Evolutionary conservation across 2,113 vertebrate species (phyloP).

Genomic region (Burhinus oedicnemus): DNA sequence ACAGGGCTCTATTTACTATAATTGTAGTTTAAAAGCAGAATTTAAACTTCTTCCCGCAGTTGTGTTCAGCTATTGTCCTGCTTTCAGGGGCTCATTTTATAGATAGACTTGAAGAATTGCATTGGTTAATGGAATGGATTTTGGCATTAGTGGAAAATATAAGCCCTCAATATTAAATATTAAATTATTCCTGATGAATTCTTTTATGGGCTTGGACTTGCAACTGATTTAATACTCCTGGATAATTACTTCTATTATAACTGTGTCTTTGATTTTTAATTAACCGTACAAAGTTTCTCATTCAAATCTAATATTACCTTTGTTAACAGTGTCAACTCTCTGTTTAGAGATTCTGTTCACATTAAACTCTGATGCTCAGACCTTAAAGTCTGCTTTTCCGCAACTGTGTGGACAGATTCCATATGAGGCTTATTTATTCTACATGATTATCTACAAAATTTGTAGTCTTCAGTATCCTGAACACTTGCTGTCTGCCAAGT

Average conservation of each 20-base stretch:
- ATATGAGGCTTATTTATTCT: neutral
- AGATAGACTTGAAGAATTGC: conserved; percentile 47
- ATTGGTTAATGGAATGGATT: conserved; percentile 68
- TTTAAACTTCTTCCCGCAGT: neutral
- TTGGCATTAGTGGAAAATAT: conserved; percentile 49
- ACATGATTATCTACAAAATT: neutral
- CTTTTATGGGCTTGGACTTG: conserved; percentile 62
- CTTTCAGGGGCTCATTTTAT: neutral
- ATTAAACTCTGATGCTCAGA: neutral
- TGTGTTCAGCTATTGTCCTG: neutral
- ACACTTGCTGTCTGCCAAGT: neutral
- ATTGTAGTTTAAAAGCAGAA: neutral
- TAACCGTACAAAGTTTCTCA: conserved; percentile 42
- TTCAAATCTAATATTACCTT: conserved; percentile 47
- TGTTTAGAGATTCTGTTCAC: conserved; percentile 47
- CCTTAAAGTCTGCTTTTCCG: neutral
- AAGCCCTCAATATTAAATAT: conserved; percentile 67
- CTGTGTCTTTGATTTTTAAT: conserved; percentile 66
- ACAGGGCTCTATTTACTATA: neutral
- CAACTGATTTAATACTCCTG: conserved; percentile 55
- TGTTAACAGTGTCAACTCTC: conserved; percentile 13
- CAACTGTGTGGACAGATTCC: neutral
- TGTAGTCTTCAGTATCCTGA: neutral
- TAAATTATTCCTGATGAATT: conserved; percentile 75
- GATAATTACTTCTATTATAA: conserved; percentile 67